Conservation (phyloP, 2,113 vertebrate species). For the Crotalus tigris region DNA sequence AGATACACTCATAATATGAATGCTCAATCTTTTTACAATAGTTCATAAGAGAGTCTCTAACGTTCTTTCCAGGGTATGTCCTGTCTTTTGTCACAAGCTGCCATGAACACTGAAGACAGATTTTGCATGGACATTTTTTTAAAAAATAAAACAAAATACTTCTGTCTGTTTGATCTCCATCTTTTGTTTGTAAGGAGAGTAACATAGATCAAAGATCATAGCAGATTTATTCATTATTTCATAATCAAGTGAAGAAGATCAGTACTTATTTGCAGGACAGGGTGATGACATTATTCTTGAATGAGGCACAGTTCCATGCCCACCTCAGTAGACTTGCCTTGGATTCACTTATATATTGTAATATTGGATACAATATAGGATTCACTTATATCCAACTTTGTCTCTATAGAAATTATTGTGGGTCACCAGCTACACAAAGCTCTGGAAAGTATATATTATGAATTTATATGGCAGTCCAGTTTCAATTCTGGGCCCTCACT, state of each 20-base stretch:
- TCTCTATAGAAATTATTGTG: not conserved
- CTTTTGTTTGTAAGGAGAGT: not conserved
- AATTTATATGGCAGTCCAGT: not conserved
- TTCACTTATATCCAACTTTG: not conserved
- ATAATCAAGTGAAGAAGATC: not conserved
- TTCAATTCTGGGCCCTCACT: not conserved
- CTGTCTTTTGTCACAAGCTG: not conserved
- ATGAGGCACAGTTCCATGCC: not conserved
- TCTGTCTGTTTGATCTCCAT: not conserved
- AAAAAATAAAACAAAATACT: not conserved
- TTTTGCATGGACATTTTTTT: not conserved
- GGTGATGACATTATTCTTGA: not conserved
- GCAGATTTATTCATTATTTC: not conserved
- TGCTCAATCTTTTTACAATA: not conserved
- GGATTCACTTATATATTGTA: not conserved
- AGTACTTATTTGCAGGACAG: not conserved
- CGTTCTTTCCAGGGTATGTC: not conserved
- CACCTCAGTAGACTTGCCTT: not conserved
- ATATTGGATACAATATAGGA: not conserved
- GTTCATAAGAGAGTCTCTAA: not conserved
- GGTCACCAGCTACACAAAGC: not conserved
- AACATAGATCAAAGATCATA: not conserved
- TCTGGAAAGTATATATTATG: not conserved
- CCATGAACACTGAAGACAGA: not conserved
- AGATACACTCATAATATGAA: not conserved